Base-by-base conservation (phyloP, 37 sponge, comb jelly and placozoan genomes). In the Chondrosia reniformis region DNA sequence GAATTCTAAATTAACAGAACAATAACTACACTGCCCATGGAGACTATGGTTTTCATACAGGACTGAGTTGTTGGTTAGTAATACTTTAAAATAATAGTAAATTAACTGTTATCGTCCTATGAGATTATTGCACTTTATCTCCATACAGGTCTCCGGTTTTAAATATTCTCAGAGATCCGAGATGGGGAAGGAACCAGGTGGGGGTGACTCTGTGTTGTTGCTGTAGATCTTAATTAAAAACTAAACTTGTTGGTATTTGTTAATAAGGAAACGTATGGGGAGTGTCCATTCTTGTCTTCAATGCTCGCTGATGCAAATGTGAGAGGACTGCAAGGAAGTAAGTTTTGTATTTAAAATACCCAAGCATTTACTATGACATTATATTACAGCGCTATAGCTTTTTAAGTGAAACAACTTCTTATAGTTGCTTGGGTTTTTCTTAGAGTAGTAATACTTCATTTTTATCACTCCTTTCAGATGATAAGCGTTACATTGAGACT, bases 61-160 rank as follows among this genome's bases (percentile, higher is more conserved):
- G 89, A 12, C 77, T 89, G 2, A 77, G 78, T 33, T 88, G 88
- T 52, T 83, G 84, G 84, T n/a, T n/a, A n/a, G n/a, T n/a, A n/a
- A n/a, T 15, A 73, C 33, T 45, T 73, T 42, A 42, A 44, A 44
- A 17, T n/a, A n/a, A n/a, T n/a, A n/a, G n/a, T n/a, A n/a, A n/a
- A n/a, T n/a, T n/a, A n/a, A n/a, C n/a, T n/a, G n/a, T n/a, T n/a
- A n/a, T n/a, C n/a, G n/a, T n/a, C n/a, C n/a, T n/a, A n/a, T n/a
- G n/a, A n/a, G n/a, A n/a, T n/a, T n/a, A n/a, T n/a, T n/a, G n/a
- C n/a, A n/a, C n/a, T n/a, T n/a, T n/a, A n/a, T n/a, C n/a, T n/a
- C n/a, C 82, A 33, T 88, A 84, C 63, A 79, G 84, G 84, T 59
- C 76, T 38, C 88, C 88, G 5, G 82, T 81, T 39, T 31, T 87